phyloP scores from a whole-genome alignment of 2,888 invertebrate species.

The Andrena camellia region DNA sequence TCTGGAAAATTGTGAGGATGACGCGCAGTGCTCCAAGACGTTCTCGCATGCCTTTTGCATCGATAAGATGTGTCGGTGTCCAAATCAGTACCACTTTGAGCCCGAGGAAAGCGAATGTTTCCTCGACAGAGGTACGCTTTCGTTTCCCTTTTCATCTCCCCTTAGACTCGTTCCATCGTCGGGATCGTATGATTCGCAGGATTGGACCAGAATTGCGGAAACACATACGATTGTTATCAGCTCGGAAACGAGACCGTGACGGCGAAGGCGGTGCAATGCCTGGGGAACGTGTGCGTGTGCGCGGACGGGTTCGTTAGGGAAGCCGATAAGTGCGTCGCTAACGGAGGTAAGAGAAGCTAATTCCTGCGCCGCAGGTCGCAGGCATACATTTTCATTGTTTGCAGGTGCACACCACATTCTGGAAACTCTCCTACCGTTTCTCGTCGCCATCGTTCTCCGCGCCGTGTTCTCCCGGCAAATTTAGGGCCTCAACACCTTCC shows the following conservation, averaged over 20 bases:
- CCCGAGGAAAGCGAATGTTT: constrained; percentile 55
- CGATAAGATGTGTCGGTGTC: constrained; percentile 67
- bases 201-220: constrained; percentile 64
- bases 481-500: not conserved
- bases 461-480: not conserved
- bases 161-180: not conserved
- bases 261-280: constrained; percentile 56
- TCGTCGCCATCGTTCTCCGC: not conserved
- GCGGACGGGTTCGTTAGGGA: constrained; percentile 47
- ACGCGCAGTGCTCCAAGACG: constrained; percentile 63
- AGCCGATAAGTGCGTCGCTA: constrained; percentile 58
- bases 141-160: too few species aligned
- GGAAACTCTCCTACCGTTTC: not conserved
- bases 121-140: constrained; percentile 52
- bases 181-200: constrained; percentile 47
- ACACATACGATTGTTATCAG: constrained; percentile 72
- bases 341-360: constrained; percentile 55
- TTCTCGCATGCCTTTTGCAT: constrained; percentile 65
- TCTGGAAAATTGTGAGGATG: constrained; percentile 63
- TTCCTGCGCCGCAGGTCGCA: too few species aligned
- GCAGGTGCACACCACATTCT: constrained; percentile 14
- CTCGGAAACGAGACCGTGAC: constrained; percentile 22
- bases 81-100: constrained; percentile 64
- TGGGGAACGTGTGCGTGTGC: constrained; percentile 66
- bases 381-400: constrained; percentile 10